Percentiles rank a stretch among this genome's conserved stretches.
phyloP scores from a whole-genome alignment of 1,140 invertebrate genomes.

The Druon quercuslanigerum region DNA sequence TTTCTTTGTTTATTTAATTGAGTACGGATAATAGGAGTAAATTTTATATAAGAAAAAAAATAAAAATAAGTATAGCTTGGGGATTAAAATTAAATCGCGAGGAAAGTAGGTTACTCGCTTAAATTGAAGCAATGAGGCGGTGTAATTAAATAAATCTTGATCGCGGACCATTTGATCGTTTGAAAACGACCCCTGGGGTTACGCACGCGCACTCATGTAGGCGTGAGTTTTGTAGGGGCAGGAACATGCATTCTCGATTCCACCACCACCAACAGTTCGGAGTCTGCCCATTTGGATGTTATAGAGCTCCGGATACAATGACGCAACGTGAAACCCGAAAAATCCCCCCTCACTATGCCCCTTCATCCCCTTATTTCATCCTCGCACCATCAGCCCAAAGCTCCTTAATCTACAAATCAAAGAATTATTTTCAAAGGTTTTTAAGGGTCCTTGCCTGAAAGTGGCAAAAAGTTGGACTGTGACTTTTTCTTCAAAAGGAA shows the following conservation, averaged over 20 bases:
- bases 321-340: constrained; percentile 63
- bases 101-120: constrained; percentile 28
- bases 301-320: constrained; percentile 57
- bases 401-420: constrained; percentile 38
- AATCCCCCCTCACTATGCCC: constrained; percentile 49
- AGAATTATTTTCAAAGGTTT: constrained; percentile 9
- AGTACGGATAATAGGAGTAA: no score
- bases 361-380: constrained; percentile 37
- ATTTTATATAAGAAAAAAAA: not conserved
- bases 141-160: constrained; percentile 64
- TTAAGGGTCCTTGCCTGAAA: no score
- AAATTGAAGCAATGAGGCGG: constrained; percentile 25
- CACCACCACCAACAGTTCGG: constrained; percentile 44
- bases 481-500: constrained; percentile 21
- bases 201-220: constrained; percentile 49
- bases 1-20: no score
- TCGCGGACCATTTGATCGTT: constrained; percentile 61
- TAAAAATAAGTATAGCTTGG: not conserved
- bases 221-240: constrained; percentile 50
- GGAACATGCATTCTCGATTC: constrained; percentile 37
- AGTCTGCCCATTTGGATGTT: constrained; percentile 57
- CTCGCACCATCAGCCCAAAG: constrained; percentile 37
- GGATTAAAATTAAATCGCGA: not conserved
- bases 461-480: not conserved
- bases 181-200: constrained; percentile 57